These are phyloP conservation scores for Anthophora plumipes DNA, from an alignment of 2,888 invertebrate species.

Conservation along the genomic window DNA sequence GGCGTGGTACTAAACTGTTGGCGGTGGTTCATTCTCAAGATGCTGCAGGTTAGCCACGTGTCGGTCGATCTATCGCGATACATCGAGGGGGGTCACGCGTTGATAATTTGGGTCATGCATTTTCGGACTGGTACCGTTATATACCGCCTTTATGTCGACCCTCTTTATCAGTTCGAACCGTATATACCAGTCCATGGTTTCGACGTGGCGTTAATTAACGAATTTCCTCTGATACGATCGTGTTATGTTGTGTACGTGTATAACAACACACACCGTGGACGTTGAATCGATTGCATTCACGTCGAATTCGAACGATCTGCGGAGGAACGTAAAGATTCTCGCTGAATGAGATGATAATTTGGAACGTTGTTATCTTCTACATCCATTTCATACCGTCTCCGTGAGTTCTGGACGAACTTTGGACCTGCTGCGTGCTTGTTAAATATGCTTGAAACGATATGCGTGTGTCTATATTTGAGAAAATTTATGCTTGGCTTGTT, in stretches of 20 bases:
- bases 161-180: conserved; percentile 31
- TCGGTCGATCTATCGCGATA: conserved; percentile 37
- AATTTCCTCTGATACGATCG: conserved; percentile 23
- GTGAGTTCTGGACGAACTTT: background rate
- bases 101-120: conserved; percentile 66
- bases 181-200: conserved; percentile 4
- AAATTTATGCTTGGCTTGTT: too few species aligned
- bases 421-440: background rate
- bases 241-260: conserved; percentile 1
- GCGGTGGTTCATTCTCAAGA: conserved; percentile 35
- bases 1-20: background rate
- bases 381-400: background rate
- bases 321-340: background rate
- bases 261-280: background rate
- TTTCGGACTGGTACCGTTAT: conserved; percentile 55
- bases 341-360: too few species aligned
- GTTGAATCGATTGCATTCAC: too few species aligned
- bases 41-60: conserved; percentile 15
- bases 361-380: background rate
- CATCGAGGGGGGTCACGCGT: conserved; percentile 47
- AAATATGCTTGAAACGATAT: background rate
- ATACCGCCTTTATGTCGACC: conserved; percentile 42
- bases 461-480: too few species aligned
- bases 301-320: too few species aligned
- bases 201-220: conserved; percentile 42